Conservation (phyloP, 35 echinoderm and acorn worm genomes). For the Ptychodera flava region DNA sequence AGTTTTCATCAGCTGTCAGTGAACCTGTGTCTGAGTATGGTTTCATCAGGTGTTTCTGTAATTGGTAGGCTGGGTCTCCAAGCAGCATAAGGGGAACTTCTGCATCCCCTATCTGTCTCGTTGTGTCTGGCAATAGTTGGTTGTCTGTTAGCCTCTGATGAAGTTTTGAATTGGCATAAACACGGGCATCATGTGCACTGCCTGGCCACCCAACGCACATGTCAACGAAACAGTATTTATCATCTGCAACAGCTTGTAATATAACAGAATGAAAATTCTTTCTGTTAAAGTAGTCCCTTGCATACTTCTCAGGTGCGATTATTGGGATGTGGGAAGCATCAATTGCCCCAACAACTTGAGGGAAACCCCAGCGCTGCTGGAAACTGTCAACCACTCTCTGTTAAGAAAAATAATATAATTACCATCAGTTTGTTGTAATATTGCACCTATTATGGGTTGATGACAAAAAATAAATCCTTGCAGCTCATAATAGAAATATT, state of each 20-base stretch:
- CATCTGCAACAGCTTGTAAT: conserved; percentile 42
- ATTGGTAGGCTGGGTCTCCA: conserved; percentile 24
- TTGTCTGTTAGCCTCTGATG: too few species aligned
- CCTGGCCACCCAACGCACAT: conserved; percentile 45
- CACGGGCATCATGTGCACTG: conserved; percentile 28
- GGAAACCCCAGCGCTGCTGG: too few species aligned
- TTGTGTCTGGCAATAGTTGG: not conserved
- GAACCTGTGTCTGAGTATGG: not conserved
- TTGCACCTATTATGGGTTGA: too few species aligned
- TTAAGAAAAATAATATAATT: too few species aligned
- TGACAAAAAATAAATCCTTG: too few species aligned
- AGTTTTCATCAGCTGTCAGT: not conserved
- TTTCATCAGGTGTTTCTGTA: conserved; percentile 15
- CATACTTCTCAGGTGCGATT: conserved; percentile 8
- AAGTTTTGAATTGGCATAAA: conserved; percentile 30
- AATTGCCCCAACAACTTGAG: too few species aligned
- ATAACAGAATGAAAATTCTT: conserved; percentile 47
- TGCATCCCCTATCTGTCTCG: not conserved
- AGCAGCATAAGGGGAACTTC: not conserved
- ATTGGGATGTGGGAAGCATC: conserved; percentile 51
- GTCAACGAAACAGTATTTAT: conserved; percentile 42
- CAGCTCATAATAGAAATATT: too few species aligned
- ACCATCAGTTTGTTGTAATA: too few species aligned
- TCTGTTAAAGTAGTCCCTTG: conserved; percentile 38
- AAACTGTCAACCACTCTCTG: too few species aligned